Base-by-base conservation (phyloP, 2,888 invertebrate genomes). In the Coelopa pilipes region DNA sequence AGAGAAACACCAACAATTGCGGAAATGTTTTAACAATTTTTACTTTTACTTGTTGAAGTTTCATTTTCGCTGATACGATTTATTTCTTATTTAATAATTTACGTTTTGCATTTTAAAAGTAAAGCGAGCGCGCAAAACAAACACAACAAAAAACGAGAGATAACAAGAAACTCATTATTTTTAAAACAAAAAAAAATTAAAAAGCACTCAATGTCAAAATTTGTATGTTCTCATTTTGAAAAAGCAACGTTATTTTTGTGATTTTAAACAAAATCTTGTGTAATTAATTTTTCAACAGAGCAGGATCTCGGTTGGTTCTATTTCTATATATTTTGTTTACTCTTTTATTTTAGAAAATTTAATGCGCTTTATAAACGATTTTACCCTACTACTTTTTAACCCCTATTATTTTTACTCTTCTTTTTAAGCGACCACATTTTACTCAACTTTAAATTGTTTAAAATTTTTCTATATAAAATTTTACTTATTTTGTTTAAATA, bases 281-380 rank as follows among this genome's bases (percentile, higher is more conserved):
- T 73, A 72, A 69, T 70, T 49, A 17, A 46, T 59, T 72, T 49
- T 49, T 68, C 84, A 82, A 82, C 81, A 83, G 84, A 84, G 84
- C 84, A 84, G 84, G 84, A 85, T 84, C 85, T 85, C 84, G 78
- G 85, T 82, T 84, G 84, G 82, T 53, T 75, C 46, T 19, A 24
- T 71, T 73, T 68, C 24, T 24, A 46, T 19, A 46, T 19, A 19
- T 65, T 47, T 57, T n/a, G 5, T 21, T 19, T 66, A 46, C 60
- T 66, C 50, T 70, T 77, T 62, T 75, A 75, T 77, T 81, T 79
- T 76, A 78, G 19, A 75, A 76, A 76, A 75, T 79, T 77, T 78
- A 75, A 81, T 34, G 57, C n/a, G 47, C 57, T 71, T 71, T 67
- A 46, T 4, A 60, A 21, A 13, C 34, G 63, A 68, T 63, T 49